Evolutionary conservation across 2,797 vertebrate genomes (phyloP).

Genomic region (Coreius guichenoti): DNA sequence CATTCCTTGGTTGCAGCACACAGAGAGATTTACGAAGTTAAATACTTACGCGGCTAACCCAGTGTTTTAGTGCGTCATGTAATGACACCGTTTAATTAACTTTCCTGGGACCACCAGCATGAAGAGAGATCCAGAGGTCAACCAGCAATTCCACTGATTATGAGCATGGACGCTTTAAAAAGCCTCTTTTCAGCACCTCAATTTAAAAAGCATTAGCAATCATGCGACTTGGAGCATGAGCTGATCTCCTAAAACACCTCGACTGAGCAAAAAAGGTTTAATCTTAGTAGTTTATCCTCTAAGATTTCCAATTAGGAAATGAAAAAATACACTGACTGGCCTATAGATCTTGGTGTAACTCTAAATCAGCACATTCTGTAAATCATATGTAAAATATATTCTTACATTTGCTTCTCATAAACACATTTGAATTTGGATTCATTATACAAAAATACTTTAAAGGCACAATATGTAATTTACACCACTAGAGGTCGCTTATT

Average conservation of each 20-base stretch:
- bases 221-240: constrained; percentile 33
- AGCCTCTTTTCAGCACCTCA: constrained; percentile 61
- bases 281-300: constrained; percentile 15
- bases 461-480: too few species aligned
- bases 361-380: constrained; percentile 14
- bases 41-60: constrained; percentile 59
- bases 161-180: constrained; percentile 51
- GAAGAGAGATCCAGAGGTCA: constrained; percentile 55
- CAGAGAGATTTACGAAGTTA: constrained; percentile 63
- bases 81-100: constrained; percentile 69
- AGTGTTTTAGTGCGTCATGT: constrained; percentile 62
- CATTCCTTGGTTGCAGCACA: constrained; percentile 63
- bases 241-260: constrained; percentile 43
- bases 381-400: constrained; percentile 36
- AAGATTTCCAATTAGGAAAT: not conserved
- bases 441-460: constrained; percentile 36
- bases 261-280: constrained; percentile 14
- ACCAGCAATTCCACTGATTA: constrained; percentile 62
- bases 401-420: constrained; percentile 43
- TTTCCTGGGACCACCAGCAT: constrained; percentile 62
- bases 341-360: not conserved
- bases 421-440: constrained; percentile 25
- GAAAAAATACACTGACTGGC: not conserved
- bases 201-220: constrained; percentile 62
- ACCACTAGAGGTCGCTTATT: too few species aligned